phyloP scores from a whole-genome alignment of 2,797 vertebrate genomes.

The Natrix natrix region DNA sequence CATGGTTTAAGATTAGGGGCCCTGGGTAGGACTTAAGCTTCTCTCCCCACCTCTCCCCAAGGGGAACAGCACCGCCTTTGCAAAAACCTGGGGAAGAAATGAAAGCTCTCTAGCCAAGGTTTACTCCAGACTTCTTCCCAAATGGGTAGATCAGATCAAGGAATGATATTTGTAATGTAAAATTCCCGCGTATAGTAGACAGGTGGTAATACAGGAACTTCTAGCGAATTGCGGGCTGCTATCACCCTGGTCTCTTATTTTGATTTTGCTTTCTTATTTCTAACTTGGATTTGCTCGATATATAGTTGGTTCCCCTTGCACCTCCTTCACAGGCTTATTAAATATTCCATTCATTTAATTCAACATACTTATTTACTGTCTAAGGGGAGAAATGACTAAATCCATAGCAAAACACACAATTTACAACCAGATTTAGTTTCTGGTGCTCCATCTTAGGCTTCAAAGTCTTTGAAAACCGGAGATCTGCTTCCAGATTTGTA shows the following conservation, averaged over 20 bases:
- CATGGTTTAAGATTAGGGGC: constrained; percentile 14
- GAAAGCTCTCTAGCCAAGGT: neutral
- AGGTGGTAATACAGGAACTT: neutral
- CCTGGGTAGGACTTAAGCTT: neutral
- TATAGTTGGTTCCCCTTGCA: neutral
- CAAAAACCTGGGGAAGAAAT: neutral
- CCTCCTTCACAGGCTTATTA: neutral
- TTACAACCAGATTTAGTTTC: neutral
- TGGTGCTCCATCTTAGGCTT: no score
- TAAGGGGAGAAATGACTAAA: neutral
- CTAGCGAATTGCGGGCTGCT: neutral
- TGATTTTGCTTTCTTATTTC: neutral
- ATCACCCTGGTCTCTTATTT: neutral
- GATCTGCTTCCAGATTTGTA: neutral
- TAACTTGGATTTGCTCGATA: neutral
- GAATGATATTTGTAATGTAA: neutral
- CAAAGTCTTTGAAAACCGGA: neutral
- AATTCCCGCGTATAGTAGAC: neutral
- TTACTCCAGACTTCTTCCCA: neutral
- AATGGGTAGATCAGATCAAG: neutral
- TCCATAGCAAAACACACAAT: neutral
- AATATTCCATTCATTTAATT: neutral
- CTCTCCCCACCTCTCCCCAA: neutral
- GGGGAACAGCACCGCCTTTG: neutral
- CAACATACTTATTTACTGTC: neutral